Evolutionary conservation across 2,113 vertebrate genomes (phyloP).

Genomic region (Callocephalon fimbriatum): DNA sequence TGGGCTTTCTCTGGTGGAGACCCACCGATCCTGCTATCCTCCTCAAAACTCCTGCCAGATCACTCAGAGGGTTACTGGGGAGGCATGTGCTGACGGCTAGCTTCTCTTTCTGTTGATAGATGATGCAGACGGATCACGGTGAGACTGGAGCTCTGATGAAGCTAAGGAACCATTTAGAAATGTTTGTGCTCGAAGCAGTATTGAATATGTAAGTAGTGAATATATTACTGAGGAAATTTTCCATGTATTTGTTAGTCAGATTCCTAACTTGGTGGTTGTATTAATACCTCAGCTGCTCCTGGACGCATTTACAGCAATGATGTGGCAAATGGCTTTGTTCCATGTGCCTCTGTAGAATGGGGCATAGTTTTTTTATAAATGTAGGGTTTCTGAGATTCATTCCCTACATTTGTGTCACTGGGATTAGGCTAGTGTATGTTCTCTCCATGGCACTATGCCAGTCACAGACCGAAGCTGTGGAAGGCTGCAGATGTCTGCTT

Average conservation of each 20-base stretch:
- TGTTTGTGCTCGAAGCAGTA: not conserved
- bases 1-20: not conserved
- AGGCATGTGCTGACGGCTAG: not conserved
- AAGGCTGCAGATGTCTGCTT: conserved; percentile 50
- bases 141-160: conserved; percentile 1
- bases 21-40: not conserved
- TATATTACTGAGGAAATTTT: conserved; percentile 51
- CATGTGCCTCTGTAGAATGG: not conserved
- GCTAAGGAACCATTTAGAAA: conserved; percentile 23
- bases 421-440: not conserved
- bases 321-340: conserved; percentile 45
- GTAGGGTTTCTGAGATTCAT: conserved; percentile 15
- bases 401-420: conserved; percentile 6
- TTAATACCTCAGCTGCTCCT: conserved; percentile 50
- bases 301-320: conserved; percentile 5
- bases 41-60: not conserved
- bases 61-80: not conserved
- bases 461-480: conserved; percentile 7
- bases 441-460: not conserved
- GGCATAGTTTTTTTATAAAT: conserved; percentile 16
- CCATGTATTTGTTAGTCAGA: conserved; percentile 63
- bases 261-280: not conserved
- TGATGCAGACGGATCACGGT: not conserved
- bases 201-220: conserved; percentile 59
- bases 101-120: not conserved